These are phyloP conservation scores for Phengaris arion DNA, from an alignment of 2,888 invertebrate genomes.

Conservation along the genomic window DNA sequence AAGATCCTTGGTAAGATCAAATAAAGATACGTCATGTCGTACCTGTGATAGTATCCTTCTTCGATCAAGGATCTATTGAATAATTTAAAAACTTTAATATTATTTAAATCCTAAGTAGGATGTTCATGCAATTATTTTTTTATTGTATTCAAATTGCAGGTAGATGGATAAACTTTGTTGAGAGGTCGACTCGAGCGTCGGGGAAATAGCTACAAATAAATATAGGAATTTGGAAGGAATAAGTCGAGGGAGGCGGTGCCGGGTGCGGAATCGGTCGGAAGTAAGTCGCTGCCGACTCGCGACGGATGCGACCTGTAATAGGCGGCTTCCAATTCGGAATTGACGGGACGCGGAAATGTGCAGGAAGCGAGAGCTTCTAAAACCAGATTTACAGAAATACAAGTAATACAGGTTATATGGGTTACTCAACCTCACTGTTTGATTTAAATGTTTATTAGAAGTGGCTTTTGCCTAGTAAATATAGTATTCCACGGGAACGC, in stretches of 20 bases:
- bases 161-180: too few relatives aligned
- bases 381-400: neutral
- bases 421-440: neutral
- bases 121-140: too few relatives aligned
- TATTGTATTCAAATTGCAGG: too few relatives aligned
- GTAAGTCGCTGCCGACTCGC: conserved; percentile 42
- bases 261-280: conserved; percentile 36
- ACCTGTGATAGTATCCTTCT: too few relatives aligned
- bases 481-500: too few relatives aligned
- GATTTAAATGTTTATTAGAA: too few relatives aligned
- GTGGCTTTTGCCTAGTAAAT: too few relatives aligned
- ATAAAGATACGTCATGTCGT: too few relatives aligned
- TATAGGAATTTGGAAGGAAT: conserved; percentile 31
- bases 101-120: too few relatives aligned
- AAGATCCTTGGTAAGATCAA: neutral
- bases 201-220: conserved; percentile 28
- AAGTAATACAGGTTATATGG: neutral
- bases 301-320: conserved; percentile 54
- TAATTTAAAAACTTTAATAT: too few relatives aligned
- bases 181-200: neutral
- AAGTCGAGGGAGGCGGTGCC: conserved; percentile 28
- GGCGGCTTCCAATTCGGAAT: conserved; percentile 49
- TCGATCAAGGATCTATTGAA: too few relatives aligned
- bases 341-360: conserved; percentile 33
- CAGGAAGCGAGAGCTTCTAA: neutral